A percentile compares a stretch with the other conserved stretches of the same genome.
Evolutionary conservation across 2,113 vertebrate genomes (phyloP).

Genomic region (Chrysemys picta): DNA sequence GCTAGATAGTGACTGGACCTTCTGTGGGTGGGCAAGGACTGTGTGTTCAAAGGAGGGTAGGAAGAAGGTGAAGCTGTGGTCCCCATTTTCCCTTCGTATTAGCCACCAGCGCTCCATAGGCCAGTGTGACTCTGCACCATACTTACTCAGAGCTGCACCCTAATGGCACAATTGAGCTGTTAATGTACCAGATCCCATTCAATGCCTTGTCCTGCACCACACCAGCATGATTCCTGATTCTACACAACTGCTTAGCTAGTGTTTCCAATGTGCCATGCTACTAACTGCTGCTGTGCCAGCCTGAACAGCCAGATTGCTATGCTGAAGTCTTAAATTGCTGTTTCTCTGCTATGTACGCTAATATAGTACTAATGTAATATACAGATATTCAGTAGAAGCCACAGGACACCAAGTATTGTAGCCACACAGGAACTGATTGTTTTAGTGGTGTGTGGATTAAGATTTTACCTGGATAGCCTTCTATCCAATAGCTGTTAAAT

Average conservation of each 20-base stretch:
- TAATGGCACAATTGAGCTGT: not conserved
- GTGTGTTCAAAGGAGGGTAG: not conserved
- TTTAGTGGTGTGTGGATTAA: constrained; percentile 40
- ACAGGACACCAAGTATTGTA: constrained; percentile 20
- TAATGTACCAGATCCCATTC: not conserved
- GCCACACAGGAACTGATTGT: constrained; percentile 27
- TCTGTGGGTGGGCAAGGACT: not conserved
- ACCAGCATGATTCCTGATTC: not conserved
- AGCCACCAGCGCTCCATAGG: not conserved
- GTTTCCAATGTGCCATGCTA: not conserved
- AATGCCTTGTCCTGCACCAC: not conserved
- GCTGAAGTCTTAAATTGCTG: constrained; percentile 17
- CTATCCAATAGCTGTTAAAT: constrained; percentile 63
- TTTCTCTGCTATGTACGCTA: constrained; percentile 35
- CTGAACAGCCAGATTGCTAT: not conserved
- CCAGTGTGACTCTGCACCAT: not conserved
- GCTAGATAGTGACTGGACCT: not conserved
- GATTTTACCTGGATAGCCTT: constrained; percentile 64
- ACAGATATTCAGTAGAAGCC: constrained; percentile 50
- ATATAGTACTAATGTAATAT: constrained; percentile 7
- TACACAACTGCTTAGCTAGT: constrained; percentile 2
- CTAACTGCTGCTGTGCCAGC: constrained; percentile 35
- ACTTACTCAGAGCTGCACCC: not conserved
- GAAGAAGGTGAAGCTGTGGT: not conserved
- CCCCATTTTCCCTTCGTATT: not conserved